These are phyloP conservation scores for Psittacula derbiana DNA, from an alignment of 2,797 vertebrate genomes.

Conservation along the genomic window DNA sequence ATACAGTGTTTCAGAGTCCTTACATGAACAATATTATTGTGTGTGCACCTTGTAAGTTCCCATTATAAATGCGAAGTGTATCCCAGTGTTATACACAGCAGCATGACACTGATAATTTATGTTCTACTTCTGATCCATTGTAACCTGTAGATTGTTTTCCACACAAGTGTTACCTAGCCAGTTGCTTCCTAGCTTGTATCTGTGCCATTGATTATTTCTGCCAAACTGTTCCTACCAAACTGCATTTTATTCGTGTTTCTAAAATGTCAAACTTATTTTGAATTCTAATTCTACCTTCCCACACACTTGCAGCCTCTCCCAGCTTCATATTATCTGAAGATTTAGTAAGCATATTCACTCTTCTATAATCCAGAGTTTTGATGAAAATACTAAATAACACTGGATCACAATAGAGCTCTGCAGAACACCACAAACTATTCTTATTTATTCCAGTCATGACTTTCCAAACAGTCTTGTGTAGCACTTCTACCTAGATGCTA, in stretches of 20 bases:
- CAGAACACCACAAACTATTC: not conserved
- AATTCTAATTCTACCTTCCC: constrained; percentile 34
- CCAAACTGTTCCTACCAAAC: constrained; percentile 5
- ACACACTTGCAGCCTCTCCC: constrained; percentile 1
- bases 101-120: not conserved
- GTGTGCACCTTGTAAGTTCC: not conserved
- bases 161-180: not conserved
- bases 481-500: not conserved
- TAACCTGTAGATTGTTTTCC: not conserved
- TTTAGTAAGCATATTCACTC: not conserved
- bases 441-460: not conserved
- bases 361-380: not conserved
- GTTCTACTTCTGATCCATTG: not conserved
- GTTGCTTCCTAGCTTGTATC: not conserved
- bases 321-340: constrained; percentile 12
- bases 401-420: not conserved
- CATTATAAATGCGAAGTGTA: not conserved
- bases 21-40: not conserved
- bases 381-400: not conserved
- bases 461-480: not conserved
- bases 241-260: not conserved
- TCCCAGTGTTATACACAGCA: not conserved
- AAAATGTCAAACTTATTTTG: constrained; percentile 50
- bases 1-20: not conserved
- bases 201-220: not conserved